phyloP scores from a whole-genome alignment of 2,888 invertebrate genomes.

The Malacosoma neustria region DNA sequence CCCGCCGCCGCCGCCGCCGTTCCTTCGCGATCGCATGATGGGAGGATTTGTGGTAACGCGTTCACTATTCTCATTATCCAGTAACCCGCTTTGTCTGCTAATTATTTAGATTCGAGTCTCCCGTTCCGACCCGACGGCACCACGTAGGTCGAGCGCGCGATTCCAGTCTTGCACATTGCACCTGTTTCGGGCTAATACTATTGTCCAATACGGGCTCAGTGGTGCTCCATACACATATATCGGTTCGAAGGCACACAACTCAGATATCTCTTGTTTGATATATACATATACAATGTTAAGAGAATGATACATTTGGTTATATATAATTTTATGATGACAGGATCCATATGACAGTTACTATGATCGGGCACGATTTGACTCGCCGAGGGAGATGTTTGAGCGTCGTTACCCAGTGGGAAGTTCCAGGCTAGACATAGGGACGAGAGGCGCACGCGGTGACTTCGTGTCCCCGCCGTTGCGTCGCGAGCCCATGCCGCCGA shows the following conservation, averaged over 20 bases:
- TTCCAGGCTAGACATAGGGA: constrained; percentile 67
- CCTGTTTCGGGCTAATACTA: constrained; percentile 35
- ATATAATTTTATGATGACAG: constrained; percentile 43
- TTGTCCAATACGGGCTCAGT: constrained; percentile 32
- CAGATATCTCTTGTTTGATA: not conserved
- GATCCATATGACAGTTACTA: constrained; percentile 87
- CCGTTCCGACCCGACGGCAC: constrained; percentile 37
- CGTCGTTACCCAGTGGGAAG: constrained; percentile 82
- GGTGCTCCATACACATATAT: constrained; percentile 34
- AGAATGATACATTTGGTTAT: no score
- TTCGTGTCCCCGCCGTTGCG: constrained; percentile 84
- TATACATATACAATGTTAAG: no score
- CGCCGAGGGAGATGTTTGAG: constrained; percentile 86
- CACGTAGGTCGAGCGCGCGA: constrained; percentile 55
- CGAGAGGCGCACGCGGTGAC: constrained; percentile 75
- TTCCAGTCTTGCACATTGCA: constrained; percentile 46
- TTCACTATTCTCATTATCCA: constrained; percentile 36
- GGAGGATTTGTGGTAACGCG: constrained; percentile 89
- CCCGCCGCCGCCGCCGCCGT: constrained; percentile 92
- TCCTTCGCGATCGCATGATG: constrained; percentile 94
- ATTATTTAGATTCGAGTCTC: constrained; percentile 21
- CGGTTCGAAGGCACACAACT: not conserved
- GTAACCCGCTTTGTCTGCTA: constrained; percentile 3
- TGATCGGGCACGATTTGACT: constrained; percentile 84
- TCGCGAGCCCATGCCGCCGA: constrained; percentile 86